Conservation (phyloP, 2,888 invertebrate genomes). For the Spisula solida region DNA sequence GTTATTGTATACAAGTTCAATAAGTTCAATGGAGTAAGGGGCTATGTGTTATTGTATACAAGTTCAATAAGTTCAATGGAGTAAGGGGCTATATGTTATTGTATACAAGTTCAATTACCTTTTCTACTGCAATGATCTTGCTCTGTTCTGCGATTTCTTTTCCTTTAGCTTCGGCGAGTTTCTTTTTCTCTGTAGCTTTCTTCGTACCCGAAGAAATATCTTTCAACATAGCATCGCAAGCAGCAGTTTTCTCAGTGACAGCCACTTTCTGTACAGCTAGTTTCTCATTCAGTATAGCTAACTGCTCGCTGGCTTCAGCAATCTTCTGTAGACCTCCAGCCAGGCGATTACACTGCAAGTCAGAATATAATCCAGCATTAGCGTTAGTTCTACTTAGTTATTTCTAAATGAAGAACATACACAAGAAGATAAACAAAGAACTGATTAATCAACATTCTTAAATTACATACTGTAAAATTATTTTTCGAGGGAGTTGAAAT, state of each 20-base stretch:
- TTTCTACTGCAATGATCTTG: constrained; percentile 93
- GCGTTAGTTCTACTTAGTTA: too few species aligned
- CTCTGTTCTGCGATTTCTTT: constrained; percentile 94
- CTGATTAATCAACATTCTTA: too few species aligned
- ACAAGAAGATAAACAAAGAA: too few species aligned
- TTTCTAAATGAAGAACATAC: too few species aligned
- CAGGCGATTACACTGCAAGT: constrained; percentile 91
- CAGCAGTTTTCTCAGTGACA: constrained; percentile 93
- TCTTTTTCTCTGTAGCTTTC: constrained; percentile 92
- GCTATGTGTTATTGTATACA: too few species aligned
- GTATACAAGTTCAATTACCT: constrained; percentile 87
- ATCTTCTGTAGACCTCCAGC: constrained; percentile 93
- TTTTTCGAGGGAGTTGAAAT: too few species aligned
- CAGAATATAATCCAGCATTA: too few species aligned
- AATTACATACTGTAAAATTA: too few species aligned
- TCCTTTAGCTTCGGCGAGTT: constrained; percentile 93
- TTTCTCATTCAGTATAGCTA: constrained; percentile 93
- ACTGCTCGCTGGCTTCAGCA: constrained; percentile 94
- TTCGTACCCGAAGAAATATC: constrained; percentile 91
- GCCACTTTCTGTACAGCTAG: constrained; percentile 94
- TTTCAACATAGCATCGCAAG: constrained; percentile 93
- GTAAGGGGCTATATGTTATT: not conserved
- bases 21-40: too few species aligned
- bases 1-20: too few species aligned
- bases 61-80: too few species aligned